Conservation (phyloP, 2,888 invertebrate species). For the Orthonevra nobilis region DNA sequence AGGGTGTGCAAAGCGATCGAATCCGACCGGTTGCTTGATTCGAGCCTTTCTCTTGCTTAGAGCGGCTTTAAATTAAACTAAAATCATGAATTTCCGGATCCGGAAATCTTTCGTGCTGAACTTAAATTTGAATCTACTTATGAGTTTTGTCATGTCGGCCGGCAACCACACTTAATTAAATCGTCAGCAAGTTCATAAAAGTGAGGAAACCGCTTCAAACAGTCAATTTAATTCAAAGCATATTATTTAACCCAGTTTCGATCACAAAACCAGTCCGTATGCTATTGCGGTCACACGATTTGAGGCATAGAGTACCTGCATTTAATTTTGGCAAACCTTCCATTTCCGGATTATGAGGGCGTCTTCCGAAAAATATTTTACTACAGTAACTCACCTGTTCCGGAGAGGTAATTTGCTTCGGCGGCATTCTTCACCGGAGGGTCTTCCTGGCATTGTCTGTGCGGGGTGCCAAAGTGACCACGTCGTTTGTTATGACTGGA, state of each 20-base stretch:
- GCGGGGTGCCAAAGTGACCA: slow-evolving; percentile 10
- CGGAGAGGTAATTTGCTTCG: no score
- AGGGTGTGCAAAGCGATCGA: slow-evolving; percentile 40
- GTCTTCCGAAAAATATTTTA: slow-evolving; percentile 11
- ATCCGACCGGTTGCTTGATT: slow-evolving; percentile 4
- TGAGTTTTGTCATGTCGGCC: no score
- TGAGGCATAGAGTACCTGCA: slow-evolving; percentile 1
- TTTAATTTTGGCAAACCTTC: slow-evolving; percentile 4
- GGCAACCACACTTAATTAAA: no score
- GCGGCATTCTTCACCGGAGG: slow-evolving; percentile 22
- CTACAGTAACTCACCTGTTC: not conserved
- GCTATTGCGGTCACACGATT: slow-evolving; percentile 14
- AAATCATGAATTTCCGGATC: no score
- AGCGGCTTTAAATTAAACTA: no score
- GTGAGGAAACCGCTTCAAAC: no score
- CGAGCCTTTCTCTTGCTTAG: slow-evolving; percentile 43
- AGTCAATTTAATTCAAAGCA: no score
- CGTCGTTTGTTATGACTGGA: slow-evolving; percentile 37
- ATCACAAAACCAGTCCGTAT: no score
- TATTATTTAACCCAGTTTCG: no score
- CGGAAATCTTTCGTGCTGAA: no score
- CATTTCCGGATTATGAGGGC: slow-evolving; percentile 19
- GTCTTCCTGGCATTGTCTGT: slow-evolving; percentile 30
- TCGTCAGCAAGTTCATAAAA: no score
- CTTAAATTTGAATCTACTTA: no score